phyloP scores from a whole-genome alignment of 2,113 vertebrate genomes.

The Hippolais icterina region DNA sequence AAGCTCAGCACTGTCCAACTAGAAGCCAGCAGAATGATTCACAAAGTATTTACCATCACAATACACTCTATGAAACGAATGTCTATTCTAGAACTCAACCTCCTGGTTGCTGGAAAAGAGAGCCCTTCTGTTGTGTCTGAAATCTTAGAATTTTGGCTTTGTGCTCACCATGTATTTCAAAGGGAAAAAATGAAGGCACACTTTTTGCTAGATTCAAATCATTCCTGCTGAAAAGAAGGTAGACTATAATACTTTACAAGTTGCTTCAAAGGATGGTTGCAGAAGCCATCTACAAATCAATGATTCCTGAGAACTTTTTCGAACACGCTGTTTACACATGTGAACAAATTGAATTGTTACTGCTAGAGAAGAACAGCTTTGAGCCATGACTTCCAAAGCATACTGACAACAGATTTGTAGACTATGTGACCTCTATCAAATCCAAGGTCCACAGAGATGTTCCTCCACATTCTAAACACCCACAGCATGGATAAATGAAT shows the following conservation, averaged over 20 bases:
- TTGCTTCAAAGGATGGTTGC: not conserved
- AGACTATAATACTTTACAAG: not conserved
- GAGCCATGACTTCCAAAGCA: not conserved
- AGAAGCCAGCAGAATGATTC: not conserved
- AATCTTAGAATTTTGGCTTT: not conserved
- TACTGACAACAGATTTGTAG: not conserved
- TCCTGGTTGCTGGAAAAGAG: not conserved
- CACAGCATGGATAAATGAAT: not conserved
- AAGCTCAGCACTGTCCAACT: not conserved
- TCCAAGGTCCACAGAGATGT: not conserved
- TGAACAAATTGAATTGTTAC: not conserved
- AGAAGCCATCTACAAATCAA: not conserved
- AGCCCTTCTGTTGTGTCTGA: not conserved
- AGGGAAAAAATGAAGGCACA: not conserved
- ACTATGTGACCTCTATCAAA: not conserved
- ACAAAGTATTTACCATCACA: not conserved
- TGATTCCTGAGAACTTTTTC: not conserved
- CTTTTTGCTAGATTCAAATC: not conserved
- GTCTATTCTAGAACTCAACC: not conserved
- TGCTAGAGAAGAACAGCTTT: not conserved
- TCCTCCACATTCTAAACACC: not conserved
- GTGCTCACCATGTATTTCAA: not conserved
- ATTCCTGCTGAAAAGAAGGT: not conserved
- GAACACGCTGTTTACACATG: not conserved
- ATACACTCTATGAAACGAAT: not conserved